Conservation (phyloP, 2,113 vertebrate genomes). For the Silurus asotus region DNA sequence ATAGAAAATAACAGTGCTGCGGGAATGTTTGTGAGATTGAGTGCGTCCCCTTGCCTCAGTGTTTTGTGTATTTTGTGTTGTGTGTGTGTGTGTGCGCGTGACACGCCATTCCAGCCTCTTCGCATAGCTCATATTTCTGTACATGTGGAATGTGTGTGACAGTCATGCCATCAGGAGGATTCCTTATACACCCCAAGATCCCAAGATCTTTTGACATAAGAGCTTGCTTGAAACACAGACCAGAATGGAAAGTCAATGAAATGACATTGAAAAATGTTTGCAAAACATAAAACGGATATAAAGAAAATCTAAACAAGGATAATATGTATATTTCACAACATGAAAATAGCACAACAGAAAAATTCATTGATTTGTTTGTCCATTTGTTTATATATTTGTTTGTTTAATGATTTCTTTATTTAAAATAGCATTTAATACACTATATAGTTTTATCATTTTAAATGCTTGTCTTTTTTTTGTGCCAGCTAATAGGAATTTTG, state of each 20-base stretch:
- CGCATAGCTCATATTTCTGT: constrained; percentile 55
- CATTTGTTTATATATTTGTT: not conserved
- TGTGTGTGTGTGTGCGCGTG: not conserved
- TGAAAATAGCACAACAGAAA: too few species aligned
- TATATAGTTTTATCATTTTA: not conserved
- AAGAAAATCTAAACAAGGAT: too few species aligned
- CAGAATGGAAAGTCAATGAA: too few species aligned
- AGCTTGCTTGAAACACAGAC: too few species aligned
- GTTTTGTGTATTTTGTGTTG: not conserved
- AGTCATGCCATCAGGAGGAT: constrained; percentile 61
- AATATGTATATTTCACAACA: too few species aligned
- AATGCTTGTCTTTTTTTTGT: not conserved
- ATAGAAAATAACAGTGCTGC: constrained; percentile 17
- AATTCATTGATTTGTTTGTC: too few species aligned
- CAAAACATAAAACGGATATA: too few species aligned
- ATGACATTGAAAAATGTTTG: too few species aligned
- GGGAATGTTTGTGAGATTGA: constrained; percentile 17
- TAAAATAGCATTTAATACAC: too few species aligned
- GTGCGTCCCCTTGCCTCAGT: not conserved
- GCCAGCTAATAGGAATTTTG: not conserved
- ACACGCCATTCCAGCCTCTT: constrained; percentile 20
- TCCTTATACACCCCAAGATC: constrained; percentile 60
- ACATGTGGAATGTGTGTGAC: constrained; percentile 63
- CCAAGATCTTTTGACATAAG: too few species aligned
- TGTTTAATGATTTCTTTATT: too few species aligned